Base-by-base conservation (phyloP, 2,113 vertebrate genomes). In the Syngnathus floridae region DNA sequence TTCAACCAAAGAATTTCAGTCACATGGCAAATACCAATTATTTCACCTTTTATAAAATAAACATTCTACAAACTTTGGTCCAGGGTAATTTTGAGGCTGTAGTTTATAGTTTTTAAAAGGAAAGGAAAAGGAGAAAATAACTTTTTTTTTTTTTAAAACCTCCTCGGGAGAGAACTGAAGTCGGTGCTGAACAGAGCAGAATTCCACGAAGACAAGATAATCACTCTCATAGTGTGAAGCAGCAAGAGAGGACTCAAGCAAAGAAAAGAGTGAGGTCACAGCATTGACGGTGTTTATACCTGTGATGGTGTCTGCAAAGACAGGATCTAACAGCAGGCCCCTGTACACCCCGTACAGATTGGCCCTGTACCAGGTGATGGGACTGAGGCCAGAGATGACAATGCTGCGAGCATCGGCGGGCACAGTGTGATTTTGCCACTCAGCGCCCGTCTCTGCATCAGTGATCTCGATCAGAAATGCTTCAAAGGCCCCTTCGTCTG, bases 401-500 rank as follows among this genome's bases (percentile, higher is more conserved):
- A 86, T 38, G 52, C 80, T 92, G 71, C 84, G 90, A 77, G 86
- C 89, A 3, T 82, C 73, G 0, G 91, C 91, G 0, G 90, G 81
- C 35, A 92, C 87, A 0, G 92, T 94, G 87, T 93, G 76, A 66
- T 91, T 95, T 60, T 75, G 71, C 73, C 66, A 77, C 19, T 85
- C 86, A 16, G 87, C 77, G 0, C 85, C 77, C 0, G 54, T 78
- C 65, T 90, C 92, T 1, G 88, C 40, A 49, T 96, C 93, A 43
- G 86, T 91, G 79, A 98, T 91, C 90, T 94, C 92, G 70, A 98
- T 62, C 83, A 93, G 51, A 92, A 97, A 98, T 77, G 52, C 88
- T 56, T 96, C 90, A 84, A 89, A 94, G 64, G 77, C 82, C 36
- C 91, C 91, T 0, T 90, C 90, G 0, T 91, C 88, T 31, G 93